Conservation (phyloP, 2,888 invertebrate genomes). For the Diarsia mendica region DNA sequence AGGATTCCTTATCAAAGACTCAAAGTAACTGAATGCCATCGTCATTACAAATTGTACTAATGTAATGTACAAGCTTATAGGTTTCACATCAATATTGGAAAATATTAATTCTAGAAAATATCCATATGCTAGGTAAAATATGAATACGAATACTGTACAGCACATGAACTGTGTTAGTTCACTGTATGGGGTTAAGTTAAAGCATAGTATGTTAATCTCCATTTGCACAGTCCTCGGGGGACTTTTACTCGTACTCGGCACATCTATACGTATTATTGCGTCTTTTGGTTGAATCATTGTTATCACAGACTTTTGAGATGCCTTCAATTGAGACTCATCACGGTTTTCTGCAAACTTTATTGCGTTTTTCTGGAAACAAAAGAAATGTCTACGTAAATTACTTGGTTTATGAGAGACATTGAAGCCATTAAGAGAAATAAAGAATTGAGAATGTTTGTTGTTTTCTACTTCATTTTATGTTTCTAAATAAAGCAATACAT, state of each 20-base stretch:
- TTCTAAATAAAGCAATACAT: background rate
- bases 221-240: slow-evolving; percentile 71
- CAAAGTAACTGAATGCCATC: slow-evolving; percentile 94
- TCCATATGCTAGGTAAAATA: slow-evolving; percentile 97
- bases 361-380: slow-evolving; percentile 43
- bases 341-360: slow-evolving; percentile 21
- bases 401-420: background rate
- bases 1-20: slow-evolving; percentile 92
- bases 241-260: slow-evolving; percentile 60
- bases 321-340: slow-evolving; percentile 40
- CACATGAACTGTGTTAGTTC: slow-evolving; percentile 93
- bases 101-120: slow-evolving; percentile 98
- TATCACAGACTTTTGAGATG: slow-evolving; percentile 44
- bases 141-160: slow-evolving; percentile 95
- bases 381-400: background rate
- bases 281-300: slow-evolving; percentile 77
- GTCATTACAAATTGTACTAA: slow-evolving; percentile 97
- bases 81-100: slow-evolving; percentile 96
- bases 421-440: background rate
- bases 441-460: background rate
- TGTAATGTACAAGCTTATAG: slow-evolving; percentile 97
- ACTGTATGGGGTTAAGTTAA: slow-evolving; percentile 92
- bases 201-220: slow-evolving; percentile 92
- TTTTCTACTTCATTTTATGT: background rate
- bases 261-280: slow-evolving; percentile 80